Evolutionary conservation across 2,888 invertebrate genomes (phyloP), one percentile per base, ranked within the genome.

Genomic region (Ypsolopha sequella): DNA sequence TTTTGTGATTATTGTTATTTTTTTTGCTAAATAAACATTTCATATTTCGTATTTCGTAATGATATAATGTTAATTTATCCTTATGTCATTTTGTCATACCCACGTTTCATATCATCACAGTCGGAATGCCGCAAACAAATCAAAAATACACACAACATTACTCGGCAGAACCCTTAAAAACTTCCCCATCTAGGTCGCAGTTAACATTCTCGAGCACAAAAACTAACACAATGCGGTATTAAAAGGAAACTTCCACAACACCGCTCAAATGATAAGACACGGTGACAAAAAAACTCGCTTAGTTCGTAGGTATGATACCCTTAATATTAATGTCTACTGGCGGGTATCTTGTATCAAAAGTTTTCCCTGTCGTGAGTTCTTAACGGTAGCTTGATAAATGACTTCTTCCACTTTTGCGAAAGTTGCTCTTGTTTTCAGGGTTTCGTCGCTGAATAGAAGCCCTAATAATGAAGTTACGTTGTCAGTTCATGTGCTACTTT

Each of bases 321-420:
- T 75, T 77, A 77, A 80, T 85, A 85, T 86, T 86, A 85, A 86
- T 85, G 84, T 81, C 76, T 77, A 73, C 68, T 73, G 73, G 73
- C 77, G 67, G 70, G 74, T 76, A 75, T 81, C 80, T 76, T 76
- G 81, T 84, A 81, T 84, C 85, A 84, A 81, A 85, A 82, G 70
- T 82, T 85, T 70, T 66, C 69, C 70, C 70, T 75, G 82, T 81
- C 81, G 73, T 76, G 85, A 80, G 84, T 82, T 82, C 84, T 85
- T 80, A 79, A 71, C 73, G 76, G 68, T 74, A 65, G 74, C 72
- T 81, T 86, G 86, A 86, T 86, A 85, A 85, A 85, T 85, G 85
- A 82, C 85, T 81, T 80, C 65, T 65, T 70, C 71, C 73, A 77
- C 76, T 82, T 80, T 77, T 71, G 75, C 69, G 73, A 73, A 77